Conservation (phyloP, 2,888 invertebrate genomes). For the Ochropleura leucogaster region DNA sequence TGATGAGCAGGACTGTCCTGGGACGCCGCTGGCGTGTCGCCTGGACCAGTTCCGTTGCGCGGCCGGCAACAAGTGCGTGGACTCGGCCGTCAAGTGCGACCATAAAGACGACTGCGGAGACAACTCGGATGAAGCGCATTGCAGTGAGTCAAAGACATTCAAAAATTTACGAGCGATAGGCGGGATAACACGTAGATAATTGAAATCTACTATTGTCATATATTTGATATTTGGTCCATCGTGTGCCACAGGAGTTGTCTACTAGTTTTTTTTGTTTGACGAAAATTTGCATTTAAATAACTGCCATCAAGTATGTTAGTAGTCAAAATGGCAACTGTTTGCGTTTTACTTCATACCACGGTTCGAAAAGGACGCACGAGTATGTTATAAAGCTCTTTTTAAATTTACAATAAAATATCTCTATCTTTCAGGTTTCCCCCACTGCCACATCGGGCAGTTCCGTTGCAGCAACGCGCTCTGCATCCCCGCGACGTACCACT, state of each 20-base stretch:
- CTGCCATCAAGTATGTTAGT: background rate
- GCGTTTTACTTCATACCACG: background rate
- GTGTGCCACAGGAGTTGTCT: too few species aligned
- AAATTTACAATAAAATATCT: background rate
- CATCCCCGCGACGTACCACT: conserved; percentile 96
- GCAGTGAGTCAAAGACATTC: conserved; percentile 91
- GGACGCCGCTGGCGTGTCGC: conserved; percentile 91
- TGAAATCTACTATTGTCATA: background rate
- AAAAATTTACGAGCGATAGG: background rate
- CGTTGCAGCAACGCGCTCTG: conserved; percentile 98
- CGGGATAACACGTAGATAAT: background rate
- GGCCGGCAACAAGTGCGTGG: conserved; percentile 95
- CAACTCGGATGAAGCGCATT: conserved; percentile 96
- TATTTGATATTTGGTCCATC: too few species aligned
- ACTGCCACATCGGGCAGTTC: conserved; percentile 97
- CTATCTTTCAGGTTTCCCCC: conserved; percentile 94
- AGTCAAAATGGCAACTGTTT: background rate
- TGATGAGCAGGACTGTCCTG: conserved; percentile 95
- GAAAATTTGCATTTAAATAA: background rate
- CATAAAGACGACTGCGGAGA: conserved; percentile 97
- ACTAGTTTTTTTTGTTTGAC: background rate
- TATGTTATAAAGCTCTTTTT: background rate
- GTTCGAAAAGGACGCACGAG: background rate
- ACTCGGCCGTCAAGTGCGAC: conserved; percentile 94
- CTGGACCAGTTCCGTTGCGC: conserved; percentile 97